Percentiles rank a stretch among this genome's conserved stretches.
These are phyloP conservation scores for Allacma fusca DNA, from an alignment of 2,888 invertebrate species.

Conservation along the genomic window DNA sequence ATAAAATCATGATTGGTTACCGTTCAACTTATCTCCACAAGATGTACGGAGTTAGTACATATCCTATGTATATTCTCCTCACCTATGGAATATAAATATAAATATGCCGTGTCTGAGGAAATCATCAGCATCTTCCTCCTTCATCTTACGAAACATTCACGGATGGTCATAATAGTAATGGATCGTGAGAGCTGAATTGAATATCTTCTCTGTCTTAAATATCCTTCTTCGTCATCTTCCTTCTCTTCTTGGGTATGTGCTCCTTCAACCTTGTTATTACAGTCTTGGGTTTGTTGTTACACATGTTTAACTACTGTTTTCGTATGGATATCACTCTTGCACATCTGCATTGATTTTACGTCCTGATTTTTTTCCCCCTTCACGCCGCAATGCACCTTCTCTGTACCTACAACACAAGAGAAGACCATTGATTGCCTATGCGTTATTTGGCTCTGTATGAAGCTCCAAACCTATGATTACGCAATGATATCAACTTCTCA, in stretches of 20 bases:
- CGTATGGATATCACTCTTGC: constrained; percentile 3
- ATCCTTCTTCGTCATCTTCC: background rate
- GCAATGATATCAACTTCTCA: constrained; percentile 20
- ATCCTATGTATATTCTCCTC: too few species aligned
- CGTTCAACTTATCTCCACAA: constrained; percentile 2
- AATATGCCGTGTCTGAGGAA: background rate
- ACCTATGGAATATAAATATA: too few species aligned
- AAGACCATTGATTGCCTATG: constrained; percentile 9
- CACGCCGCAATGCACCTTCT: too few species aligned
- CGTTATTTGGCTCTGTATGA: background rate
- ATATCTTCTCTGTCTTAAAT: background rate
- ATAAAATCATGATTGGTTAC: constrained; percentile 47
- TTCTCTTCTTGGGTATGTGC: background rate
- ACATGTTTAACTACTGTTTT: constrained; percentile 5
- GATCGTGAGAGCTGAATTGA: constrained; percentile 9
- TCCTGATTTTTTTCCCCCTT: background rate
- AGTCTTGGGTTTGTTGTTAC: background rate
- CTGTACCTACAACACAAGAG: background rate
- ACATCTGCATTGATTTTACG: constrained; percentile 9
- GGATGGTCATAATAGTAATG: background rate
- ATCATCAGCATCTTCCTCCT: background rate
- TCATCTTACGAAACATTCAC: background rate
- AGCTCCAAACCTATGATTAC: background rate
- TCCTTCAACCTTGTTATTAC: background rate
- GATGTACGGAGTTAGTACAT: too few species aligned